Base-by-base conservation (phyloP, 1,140 invertebrate genomes). In the Cyclargus thomasi region DNA sequence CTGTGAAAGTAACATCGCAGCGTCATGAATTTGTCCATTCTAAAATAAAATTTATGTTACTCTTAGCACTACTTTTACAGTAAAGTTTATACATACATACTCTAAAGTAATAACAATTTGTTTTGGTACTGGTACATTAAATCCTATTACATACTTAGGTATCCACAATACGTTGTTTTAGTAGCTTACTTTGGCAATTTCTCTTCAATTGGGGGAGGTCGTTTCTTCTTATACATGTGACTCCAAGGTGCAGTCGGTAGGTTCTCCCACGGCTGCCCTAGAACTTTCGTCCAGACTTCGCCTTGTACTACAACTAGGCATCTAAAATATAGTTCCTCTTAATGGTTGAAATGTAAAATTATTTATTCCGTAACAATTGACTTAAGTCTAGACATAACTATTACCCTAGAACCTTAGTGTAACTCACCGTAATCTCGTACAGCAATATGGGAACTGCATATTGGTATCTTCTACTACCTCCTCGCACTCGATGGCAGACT, bases 151-250 rank as follows among this genome's bases (percentile, higher is more conserved):
- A 3, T 35, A 35, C 29, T 35, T 35, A 5, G 29, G 3, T 5
- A 35, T 35, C 3, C 29, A 5, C 8, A 5, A 35, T 35, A 35
- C 14, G 39, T 14, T 47, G 39, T 47, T 47, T 47, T 47, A 47
- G 14, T 16, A 11, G 10, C 72, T 73, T 77, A 88, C 84, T 86
- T 87, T 63, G 80, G 53, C 35, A 81, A 79, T 0, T 70, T 69
- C 1, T 72, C 68, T 10, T 79, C 82, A n/a, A 68, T 65, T 0
- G 85, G 86, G 0, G 86, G 85, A 0, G 86, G 86, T 67, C 82
- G 83, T 77, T 89, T 89, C 86, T 86, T 89, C 70, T 89, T 89
- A 69, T 89, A 89, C 86, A 89, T 89, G 76, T 89, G 86, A 35
- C 85, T 88, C 86, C 86, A 89, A 17, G 86, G 86, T 0, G 86